These are phyloP conservation scores for Rhagophthalmus giganteus DNA, from an alignment of 2,888 invertebrate genomes.

Conservation along the genomic window DNA sequence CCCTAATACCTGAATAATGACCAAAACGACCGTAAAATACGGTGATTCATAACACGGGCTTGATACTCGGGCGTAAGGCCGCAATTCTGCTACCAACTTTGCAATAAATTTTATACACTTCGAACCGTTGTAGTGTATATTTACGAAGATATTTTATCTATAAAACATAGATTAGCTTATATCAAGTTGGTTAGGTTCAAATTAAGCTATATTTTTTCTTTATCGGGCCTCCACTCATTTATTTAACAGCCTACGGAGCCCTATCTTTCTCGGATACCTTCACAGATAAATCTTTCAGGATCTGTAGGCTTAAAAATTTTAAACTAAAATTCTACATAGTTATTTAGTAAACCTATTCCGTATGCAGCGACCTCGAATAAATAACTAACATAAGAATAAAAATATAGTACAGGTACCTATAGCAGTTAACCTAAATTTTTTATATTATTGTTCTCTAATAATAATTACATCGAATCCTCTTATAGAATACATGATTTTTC, in stretches of 20 bases:
- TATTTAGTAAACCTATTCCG: no score
- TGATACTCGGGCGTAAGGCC: slow-evolving; percentile 17
- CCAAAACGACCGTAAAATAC: slow-evolving; percentile 26
- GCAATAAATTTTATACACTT: slow-evolving; percentile 16
- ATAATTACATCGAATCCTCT: no score
- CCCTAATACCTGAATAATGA: slow-evolving; percentile 29
- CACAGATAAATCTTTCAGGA: no score
- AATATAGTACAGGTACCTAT: no score
- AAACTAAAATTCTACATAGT: no score
- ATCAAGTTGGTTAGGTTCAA: slow-evolving; percentile 1
- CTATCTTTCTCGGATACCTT: slow-evolving; percentile 12
- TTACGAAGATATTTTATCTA: background rate
- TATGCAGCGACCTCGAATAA: no score
- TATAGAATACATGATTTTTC: no score
- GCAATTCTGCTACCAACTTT: slow-evolving; percentile 13
- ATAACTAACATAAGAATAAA: no score
- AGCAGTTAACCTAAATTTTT: no score
- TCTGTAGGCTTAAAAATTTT: no score
- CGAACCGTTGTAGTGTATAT: background rate
- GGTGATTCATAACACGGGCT: slow-evolving; percentile 24
- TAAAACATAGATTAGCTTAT: slow-evolving; percentile 7
- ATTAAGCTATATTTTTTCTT: slow-evolving; percentile 9
- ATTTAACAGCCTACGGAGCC: slow-evolving; percentile 4
- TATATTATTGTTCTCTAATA: no score
- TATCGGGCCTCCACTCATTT: slow-evolving; percentile 10